Conservation (phyloP, 2,797 vertebrate species). For the Aeoliscus strigatus region DNA sequence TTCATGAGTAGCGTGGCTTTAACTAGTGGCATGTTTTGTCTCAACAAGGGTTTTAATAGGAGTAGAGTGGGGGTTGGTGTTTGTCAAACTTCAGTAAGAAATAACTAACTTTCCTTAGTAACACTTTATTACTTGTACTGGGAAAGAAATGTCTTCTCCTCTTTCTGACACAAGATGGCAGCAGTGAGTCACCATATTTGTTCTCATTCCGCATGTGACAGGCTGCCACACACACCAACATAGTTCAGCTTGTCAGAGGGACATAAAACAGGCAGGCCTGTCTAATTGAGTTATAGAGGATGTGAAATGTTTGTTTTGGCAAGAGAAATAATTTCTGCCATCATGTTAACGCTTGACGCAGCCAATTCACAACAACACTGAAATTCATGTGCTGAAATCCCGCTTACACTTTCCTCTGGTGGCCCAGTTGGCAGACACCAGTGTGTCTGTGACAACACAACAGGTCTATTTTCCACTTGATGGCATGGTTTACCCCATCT, state of each 20-base stretch:
- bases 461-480: slow-evolving; percentile 78
- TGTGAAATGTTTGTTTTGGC: background rate
- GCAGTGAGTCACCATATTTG: slow-evolving; percentile 41
- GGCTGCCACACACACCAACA: slow-evolving; percentile 1
- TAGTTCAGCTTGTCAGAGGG: slow-evolving; percentile 2
- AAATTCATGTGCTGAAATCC: slow-evolving; percentile 21
- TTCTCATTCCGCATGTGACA: slow-evolving; percentile 1
- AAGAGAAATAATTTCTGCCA: slow-evolving; percentile 11
- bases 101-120: too few relatives aligned
- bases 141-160: background rate
- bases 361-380: slow-evolving; percentile 26
- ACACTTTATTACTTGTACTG: too few relatives aligned
- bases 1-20: too few relatives aligned
- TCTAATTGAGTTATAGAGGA: background rate
- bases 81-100: too few relatives aligned
- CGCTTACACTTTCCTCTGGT: slow-evolving; percentile 45
- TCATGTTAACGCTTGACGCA: slow-evolving; percentile 25
- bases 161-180: slow-evolving; percentile 56
- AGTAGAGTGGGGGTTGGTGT: too few relatives aligned
- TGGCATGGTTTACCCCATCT: slow-evolving; percentile 71
- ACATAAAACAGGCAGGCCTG: background rate
- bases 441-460: slow-evolving; percentile 69
- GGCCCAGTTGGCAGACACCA: slow-evolving; percentile 49
- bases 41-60: too few relatives aligned
- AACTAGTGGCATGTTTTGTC: too few relatives aligned